Base-by-base conservation (phyloP, 2,797 vertebrate genomes). In the Anabas testudineus region DNA sequence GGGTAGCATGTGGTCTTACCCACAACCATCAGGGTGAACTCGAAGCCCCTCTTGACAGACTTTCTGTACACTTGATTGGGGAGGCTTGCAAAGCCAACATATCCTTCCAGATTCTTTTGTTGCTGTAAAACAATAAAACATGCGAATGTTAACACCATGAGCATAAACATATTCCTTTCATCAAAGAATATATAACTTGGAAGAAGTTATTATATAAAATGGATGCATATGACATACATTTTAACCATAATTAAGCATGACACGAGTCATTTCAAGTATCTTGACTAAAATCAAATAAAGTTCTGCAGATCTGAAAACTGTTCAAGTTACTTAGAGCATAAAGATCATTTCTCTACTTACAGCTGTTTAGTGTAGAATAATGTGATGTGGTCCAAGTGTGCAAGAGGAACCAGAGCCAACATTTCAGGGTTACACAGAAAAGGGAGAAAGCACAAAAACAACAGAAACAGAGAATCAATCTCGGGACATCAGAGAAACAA, bases 1-100 rank as follows among this genome's bases (percentile, higher is more conserved):
- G 51, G 67, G 63, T 66, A 63, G 76, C 12, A 12, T 70, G 78
- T 72, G 80, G 87, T 84, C 97, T 96, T 93, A 99, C 97, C 98
- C 88, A 99, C 97, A 90, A 99, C 98, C 98, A 99, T 99, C 86
- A 99, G 96, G 7, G 98, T 99, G 91, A 99, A 99, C 91, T 99
- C 97, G 88, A 99, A 99, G 54, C 97, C 98, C 87, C 97, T 96
- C 93, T 99, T 99, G 83, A 99, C 97, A 54, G 98, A 99, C 92
- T 99, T 99, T 83, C 98, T 95, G 91, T 99, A 99, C 63, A 99
- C 97, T 95, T 99, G 98, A 92, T 99, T 99, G 61, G 98, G 98
- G 67, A 99, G 97, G 93, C 97, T 99, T 82, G 97, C 97, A 93
- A 99, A 99, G 88, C 98, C 98, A 90, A 99, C 98, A 81, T 99